Evolutionary conservation across 23 tunicate genomes (phyloP), one percentile per base, ranked within the genome.

Genomic region (Botrylloides violaceus): DNA sequence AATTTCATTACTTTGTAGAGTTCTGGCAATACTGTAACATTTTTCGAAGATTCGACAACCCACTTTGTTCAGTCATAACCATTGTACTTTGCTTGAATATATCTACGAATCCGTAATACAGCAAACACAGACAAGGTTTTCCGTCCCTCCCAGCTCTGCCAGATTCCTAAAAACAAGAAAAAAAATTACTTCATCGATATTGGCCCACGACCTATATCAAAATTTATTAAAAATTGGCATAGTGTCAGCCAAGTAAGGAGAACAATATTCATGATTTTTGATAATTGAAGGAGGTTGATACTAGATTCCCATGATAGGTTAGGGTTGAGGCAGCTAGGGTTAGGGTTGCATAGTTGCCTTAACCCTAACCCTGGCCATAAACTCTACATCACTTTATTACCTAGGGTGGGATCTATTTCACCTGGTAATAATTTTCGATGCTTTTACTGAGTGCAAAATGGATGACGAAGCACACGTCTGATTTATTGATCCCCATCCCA

Each of bases 71-170:
- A 0, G 78, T 74, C 72, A 90, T 21, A 23, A 90, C 81, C 79
- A 83, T 63, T 2, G 77, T 65, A 43, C 80, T 78, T 43, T 76
- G 76, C 29, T 79, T 79, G 59, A 79, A 83, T 1, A 83, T 49
- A 38, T 90, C 97, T 32, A 68, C 24, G 29, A 90, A 83, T 20
- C 85, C 90, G 58, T 49, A 83, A 62, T 90, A 90, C 0, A 90
- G 59, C 7, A 83, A 65, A 56, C 97, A 90, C 49, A 90, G 43
- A n/a, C 89, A 81, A 3, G 90, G 90, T 29, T 37, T 4, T 20
- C 97, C 97, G 61, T 90, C 97, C 53, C 97, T 79, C 1, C 97
- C 97, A 1, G 97, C 97, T 29, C 97, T 73, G 2, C 97, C 97
- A 4, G 85, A 83, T 79, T 90, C 97, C 90, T 88, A 68, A 32